A percentile compares a stretch with the other conserved stretches of the same genome.
Conservation (phyloP, 2,113 vertebrate species). For the Catharus bicknelli region DNA sequence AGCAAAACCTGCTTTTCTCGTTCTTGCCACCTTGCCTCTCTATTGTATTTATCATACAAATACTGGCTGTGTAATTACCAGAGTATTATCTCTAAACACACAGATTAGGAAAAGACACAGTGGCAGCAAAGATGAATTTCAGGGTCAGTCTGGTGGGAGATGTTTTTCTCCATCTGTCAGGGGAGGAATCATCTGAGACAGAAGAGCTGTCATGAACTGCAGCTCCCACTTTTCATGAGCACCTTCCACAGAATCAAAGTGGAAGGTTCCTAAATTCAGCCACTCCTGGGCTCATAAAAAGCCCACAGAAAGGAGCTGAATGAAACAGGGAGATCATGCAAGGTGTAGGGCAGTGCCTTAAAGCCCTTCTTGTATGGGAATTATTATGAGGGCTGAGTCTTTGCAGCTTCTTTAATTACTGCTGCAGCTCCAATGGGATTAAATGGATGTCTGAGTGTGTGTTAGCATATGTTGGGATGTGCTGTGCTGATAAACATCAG, state of each 20-base stretch:
- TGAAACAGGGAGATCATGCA: not conserved
- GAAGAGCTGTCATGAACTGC: not conserved
- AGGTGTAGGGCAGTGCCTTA: not conserved
- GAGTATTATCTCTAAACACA: conserved; percentile 64
- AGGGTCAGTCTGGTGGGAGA: conserved; percentile 26
- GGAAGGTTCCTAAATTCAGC: not conserved
- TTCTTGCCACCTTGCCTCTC: conserved; percentile 47
- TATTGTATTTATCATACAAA: conserved; percentile 56
- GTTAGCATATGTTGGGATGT: not conserved
- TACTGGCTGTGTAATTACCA: conserved; percentile 66
- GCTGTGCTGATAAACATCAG: not conserved
- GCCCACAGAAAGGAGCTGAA: not conserved
- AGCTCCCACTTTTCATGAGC: not conserved
- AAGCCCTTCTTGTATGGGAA: fast-evolving
- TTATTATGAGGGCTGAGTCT: not conserved
- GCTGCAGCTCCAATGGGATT: conserved; percentile 5
- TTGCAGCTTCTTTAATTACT: conserved; percentile 24
- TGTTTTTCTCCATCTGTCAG: not conserved
- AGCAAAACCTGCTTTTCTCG: conserved; percentile 74
- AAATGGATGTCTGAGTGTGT: not conserved
- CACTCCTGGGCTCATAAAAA: not conserved
- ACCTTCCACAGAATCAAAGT: not conserved
- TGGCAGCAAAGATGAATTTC: conserved; percentile 35
- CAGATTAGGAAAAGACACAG: conserved; percentile 37
- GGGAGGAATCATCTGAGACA: not conserved